Conservation (phyloP, 2,888 invertebrate genomes). For the Cistogaster globosa region DNA sequence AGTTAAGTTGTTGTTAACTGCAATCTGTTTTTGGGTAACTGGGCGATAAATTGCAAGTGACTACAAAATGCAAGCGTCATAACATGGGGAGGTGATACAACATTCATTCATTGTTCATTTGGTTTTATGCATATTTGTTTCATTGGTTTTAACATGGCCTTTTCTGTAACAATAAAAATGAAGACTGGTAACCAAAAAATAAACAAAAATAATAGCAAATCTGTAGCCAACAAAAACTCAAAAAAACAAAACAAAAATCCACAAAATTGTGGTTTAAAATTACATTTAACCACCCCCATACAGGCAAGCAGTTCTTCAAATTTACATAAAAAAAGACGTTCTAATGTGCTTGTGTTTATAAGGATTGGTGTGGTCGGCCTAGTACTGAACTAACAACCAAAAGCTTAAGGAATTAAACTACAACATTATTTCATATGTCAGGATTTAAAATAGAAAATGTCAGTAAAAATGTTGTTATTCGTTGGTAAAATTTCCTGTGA, state of each 20-base stretch:
- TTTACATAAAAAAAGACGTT: neutral
- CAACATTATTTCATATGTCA: conserved; percentile 14
- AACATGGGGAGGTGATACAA: neutral
- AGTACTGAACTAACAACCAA: neutral
- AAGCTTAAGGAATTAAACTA: neutral
- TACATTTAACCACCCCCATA: conserved; percentile 45
- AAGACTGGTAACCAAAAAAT: conserved; percentile 45
- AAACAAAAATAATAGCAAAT: conserved; percentile 53
- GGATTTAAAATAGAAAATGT: conserved; percentile 38
- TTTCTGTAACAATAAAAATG: conserved; percentile 45
- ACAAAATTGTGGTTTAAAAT: conserved; percentile 67
- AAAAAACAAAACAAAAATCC: conserved; percentile 21
- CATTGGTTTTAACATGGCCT: conserved; percentile 36
- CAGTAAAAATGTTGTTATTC: conserved; percentile 31
- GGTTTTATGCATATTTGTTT: conserved; percentile 61
- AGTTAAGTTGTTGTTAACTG: conserved; percentile 53
- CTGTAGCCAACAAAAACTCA: conserved; percentile 2
- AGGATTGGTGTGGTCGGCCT: conserved; percentile 2
- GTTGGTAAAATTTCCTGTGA: conserved; percentile 4
- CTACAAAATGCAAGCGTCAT: neutral
- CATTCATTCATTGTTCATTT: conserved; percentile 44
- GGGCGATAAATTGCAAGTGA: neutral
- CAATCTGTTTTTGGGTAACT: conserved; percentile 52
- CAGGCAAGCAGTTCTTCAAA: neutral
- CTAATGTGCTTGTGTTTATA: neutral